Percentiles rank a stretch among this genome's conserved stretches.
Evolutionary conservation across 2,888 invertebrate genomes (phyloP).

Genomic region (Drosophila flavopinicola): DNA sequence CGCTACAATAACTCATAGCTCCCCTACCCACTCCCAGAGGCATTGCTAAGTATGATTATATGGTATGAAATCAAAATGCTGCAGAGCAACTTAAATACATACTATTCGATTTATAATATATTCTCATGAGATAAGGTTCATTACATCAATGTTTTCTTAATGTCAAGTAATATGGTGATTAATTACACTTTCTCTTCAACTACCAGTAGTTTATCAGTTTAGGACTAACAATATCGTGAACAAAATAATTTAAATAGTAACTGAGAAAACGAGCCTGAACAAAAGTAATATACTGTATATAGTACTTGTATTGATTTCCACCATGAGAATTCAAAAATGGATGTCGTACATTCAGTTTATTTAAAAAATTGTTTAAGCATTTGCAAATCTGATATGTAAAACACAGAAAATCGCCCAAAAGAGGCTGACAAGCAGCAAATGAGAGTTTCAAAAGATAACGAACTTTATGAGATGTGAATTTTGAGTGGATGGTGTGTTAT

Average conservation of each 20-base stretch:
- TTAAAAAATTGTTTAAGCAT: not conserved
- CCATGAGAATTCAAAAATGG: too few species aligned
- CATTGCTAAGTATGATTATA: slow-evolving; percentile 30
- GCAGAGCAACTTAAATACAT: slow-evolving; percentile 7
- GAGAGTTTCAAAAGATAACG: slow-evolving; percentile 20
- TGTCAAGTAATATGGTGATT: too few species aligned
- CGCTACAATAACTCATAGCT: slow-evolving; percentile 10
- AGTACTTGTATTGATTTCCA: too few species aligned
- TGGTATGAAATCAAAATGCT: slow-evolving; percentile 18
- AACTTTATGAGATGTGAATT: slow-evolving; percentile 39
- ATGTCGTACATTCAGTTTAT: too few species aligned
- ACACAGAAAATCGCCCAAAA: not conserved
- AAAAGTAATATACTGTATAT: too few species aligned
- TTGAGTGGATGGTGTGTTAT: slow-evolving; percentile 31
- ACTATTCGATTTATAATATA: slow-evolving; percentile 30
- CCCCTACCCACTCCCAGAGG: not conserved
- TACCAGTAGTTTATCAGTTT: too few species aligned
- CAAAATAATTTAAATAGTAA: too few species aligned
- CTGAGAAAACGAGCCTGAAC: too few species aligned
- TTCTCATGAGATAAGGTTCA: slow-evolving; percentile 35
- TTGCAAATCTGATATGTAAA: not conserved
- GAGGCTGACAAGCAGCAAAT: slow-evolving; percentile 4
- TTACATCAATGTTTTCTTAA: too few species aligned
- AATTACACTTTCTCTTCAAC: too few species aligned
- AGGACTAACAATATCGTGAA: too few species aligned